Conservation (phyloP, 2,113 vertebrate species). For the Rhinopomastus cyanomelas region DNA sequence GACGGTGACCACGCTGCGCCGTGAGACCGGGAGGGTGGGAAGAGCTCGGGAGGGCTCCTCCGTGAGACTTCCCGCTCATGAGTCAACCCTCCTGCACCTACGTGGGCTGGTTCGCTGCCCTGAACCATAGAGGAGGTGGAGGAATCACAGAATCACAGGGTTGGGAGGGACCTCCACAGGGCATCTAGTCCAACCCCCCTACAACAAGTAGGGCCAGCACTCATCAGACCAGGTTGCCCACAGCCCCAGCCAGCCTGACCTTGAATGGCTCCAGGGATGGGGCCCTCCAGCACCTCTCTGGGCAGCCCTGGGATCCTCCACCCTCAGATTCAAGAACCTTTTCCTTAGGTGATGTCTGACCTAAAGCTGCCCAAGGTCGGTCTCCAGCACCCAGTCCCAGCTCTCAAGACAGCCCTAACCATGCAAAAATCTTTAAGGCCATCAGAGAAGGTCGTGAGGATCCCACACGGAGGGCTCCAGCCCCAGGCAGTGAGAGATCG, state of each 20-base stretch:
- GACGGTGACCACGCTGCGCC: neutral
- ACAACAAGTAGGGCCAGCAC: no score
- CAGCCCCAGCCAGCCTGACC: no score
- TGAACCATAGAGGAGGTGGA: neutral
- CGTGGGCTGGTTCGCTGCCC: neutral
- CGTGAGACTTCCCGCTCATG: neutral
- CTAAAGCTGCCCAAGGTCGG: neutral
- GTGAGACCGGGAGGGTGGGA: neutral
- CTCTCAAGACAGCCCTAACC: neutral
- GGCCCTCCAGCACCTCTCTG: no score
- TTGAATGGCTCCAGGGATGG: no score
- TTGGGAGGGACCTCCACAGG: no score
- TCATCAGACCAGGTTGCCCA: no score
- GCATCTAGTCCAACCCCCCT: no score
- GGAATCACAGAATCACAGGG: no score
- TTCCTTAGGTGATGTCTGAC: no score
- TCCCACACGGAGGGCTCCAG: neutral
- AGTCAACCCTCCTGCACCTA: neutral
- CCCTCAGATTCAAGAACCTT: no score
- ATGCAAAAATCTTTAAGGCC: neutral
- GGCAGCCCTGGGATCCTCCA: no score
- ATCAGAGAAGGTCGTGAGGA: neutral
- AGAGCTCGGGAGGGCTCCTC: neutral
- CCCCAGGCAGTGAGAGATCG: neutral
- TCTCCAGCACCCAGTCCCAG: neutral